Base-by-base conservation (phyloP, 2,888 invertebrate species). In the Rhaphigaster nebulosa region DNA sequence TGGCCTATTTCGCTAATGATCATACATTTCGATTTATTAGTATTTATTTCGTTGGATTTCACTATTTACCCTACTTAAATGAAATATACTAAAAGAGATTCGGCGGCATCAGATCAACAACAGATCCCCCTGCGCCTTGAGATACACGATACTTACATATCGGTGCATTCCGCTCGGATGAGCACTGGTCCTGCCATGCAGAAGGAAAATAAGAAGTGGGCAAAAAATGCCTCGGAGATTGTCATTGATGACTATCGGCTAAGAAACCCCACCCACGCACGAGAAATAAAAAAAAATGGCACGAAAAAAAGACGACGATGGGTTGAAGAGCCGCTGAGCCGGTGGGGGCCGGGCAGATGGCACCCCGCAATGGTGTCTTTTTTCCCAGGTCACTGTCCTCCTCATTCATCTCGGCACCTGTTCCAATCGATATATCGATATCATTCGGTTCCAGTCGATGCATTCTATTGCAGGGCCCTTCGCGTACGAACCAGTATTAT, bases 221-320 rank as follows among this genome's bases (percentile, higher is more conserved):
- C 3, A 84, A 84, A 84, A 84, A 45, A 84, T 38, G 45, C 18
- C 26, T 45, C 84, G 45, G 84, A 84, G 84, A 84, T 84, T n/a
- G 84, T 50, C 84, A 84, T 84, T 84, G 84, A 84, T 84, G 84
- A 84, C 84, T 84, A 84, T 84, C 84, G 84, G 45, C 84, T 84
- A 84, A 84, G 84, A 84, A 84, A 84, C 84, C 45, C 84, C 84
- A 84, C 84, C 84, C 84, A 84, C 84, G 45, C 84, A 84, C 70
- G 38, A 76, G 70, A 38, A 38, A 76, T 38, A 76, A 76, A 45
- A 84, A 84, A 84, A 84, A 84, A 84, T 50, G 45, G 84, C 84
- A 84, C 41, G 23, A 45, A 84, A 84, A 84, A 50, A 84, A 84
- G 84, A 84, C 8, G 26, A 12, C 0, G 45, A 13, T 45, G 45